These are phyloP conservation scores for Melangyna quadrimaculata DNA, from an alignment of 2,888 invertebrate genomes.

Conservation along the genomic window DNA sequence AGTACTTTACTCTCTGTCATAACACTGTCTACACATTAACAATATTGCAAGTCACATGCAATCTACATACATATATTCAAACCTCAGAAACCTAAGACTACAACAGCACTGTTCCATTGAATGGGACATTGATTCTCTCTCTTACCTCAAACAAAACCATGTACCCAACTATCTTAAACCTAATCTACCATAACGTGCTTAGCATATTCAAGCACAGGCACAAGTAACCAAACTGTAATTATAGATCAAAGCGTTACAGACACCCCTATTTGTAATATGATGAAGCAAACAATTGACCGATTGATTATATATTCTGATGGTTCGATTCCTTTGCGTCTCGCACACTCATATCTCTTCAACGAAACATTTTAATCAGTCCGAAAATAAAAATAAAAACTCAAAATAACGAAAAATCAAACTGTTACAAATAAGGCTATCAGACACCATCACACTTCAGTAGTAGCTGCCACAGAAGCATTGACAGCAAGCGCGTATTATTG, in stretches of 20 bases:
- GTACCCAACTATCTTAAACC: conserved; percentile 26
- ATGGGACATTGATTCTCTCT: conserved; percentile 12
- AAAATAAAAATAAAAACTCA: conserved; percentile 24
- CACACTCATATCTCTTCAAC: conserved; percentile 44
- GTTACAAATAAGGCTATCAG: conserved; percentile 66
- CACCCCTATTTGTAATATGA: conserved; percentile 48
- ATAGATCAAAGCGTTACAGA: conserved; percentile 49
- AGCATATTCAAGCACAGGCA: conserved; percentile 40
- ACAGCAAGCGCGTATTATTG: conserved; percentile 44
- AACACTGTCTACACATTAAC: conserved; percentile 10
- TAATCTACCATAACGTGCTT: conserved; percentile 63
- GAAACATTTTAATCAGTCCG: conserved; percentile 35
- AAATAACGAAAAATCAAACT: conserved; percentile 29
- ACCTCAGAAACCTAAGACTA: conserved; percentile 21
- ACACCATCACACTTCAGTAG: conserved; percentile 46
- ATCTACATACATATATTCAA: background rate
- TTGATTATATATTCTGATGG: conserved; percentile 65
- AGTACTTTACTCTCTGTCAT: conserved; percentile 5
- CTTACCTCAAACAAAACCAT: conserved; percentile 20
- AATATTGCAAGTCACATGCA: background rate
- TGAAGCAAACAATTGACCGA: conserved; percentile 62
- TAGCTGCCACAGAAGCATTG: conserved; percentile 23
- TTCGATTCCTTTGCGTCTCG: conserved; percentile 40
- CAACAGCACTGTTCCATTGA: conserved; percentile 8
- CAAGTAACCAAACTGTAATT: conserved; percentile 48